phyloP scores from a whole-genome alignment of 2,888 invertebrate species.

The Aphodius granarius region DNA sequence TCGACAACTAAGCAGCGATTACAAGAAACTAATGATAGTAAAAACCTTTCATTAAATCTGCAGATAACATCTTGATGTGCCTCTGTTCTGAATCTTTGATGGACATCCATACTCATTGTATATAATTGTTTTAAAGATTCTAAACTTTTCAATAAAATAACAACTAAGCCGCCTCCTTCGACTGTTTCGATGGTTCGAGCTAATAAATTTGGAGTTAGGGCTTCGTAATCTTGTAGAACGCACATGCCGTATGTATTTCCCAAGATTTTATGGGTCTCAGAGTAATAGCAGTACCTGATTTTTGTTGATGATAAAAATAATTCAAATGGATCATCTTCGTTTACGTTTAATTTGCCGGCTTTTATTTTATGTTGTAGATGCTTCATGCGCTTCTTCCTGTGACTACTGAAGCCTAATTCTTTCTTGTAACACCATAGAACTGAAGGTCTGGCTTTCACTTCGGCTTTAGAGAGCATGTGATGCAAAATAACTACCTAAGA shows the following conservation, averaged over 20 bases:
- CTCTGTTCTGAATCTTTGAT: constrained; percentile 92
- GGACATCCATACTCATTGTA: constrained; percentile 98
- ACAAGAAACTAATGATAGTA: constrained; percentile 87
- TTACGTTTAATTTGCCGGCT: constrained; percentile 83
- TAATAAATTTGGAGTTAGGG: constrained; percentile 93
- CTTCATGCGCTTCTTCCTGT: constrained; percentile 91
- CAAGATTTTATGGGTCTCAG: constrained; percentile 95
- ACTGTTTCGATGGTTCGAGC: constrained; percentile 98
- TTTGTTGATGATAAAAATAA: constrained; percentile 94
- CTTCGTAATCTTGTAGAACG: constrained; percentile 87
- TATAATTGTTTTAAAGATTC: constrained; percentile 91
- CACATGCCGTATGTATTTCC: constrained; percentile 90
- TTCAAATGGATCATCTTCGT: constrained; percentile 96
- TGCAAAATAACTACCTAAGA: constrained; percentile 90
- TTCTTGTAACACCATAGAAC: constrained; percentile 99
- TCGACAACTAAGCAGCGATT: constrained; percentile 90
- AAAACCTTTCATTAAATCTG: constrained; percentile 95
- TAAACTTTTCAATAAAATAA: constrained; percentile 83
- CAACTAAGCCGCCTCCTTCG: constrained; percentile 76
- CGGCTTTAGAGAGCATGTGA: constrained; percentile 95
- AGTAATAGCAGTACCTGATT: constrained; percentile 96
- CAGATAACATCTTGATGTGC: constrained; percentile 89
- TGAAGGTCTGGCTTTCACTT: constrained; percentile 88
- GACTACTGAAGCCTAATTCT: constrained; percentile 64
- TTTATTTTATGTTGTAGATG: constrained; percentile 80